phyloP scores from a whole-genome alignment of 1,140 invertebrate species.

The Cephus cinctus region DNA sequence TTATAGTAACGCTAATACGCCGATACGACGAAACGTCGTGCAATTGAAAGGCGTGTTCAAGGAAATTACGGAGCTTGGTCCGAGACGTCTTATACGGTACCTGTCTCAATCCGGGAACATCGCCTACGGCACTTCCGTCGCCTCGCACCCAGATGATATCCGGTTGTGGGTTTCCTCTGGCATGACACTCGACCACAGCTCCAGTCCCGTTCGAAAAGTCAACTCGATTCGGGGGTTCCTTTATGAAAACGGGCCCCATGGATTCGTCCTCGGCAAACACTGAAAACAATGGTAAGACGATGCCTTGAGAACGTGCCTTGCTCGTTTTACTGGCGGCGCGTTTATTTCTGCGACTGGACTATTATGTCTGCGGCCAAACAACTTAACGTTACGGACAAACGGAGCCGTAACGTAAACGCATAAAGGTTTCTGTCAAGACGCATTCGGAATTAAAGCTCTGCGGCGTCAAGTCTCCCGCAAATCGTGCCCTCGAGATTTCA shows the following conservation, averaged over 20 bases:
- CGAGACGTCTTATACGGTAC: conserved; percentile 42
- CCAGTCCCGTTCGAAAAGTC: conserved; percentile 95
- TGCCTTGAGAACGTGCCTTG: neutral
- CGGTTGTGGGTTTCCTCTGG: conserved; percentile 85
- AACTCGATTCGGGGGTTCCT: conserved; percentile 86
- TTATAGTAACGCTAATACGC: too few relatives aligned
- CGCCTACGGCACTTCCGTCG: conserved; percentile 85
- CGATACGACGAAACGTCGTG: too few relatives aligned
- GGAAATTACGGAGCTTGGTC: too few relatives aligned
- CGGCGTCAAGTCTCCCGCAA: neutral
- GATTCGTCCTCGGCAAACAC: conserved; percentile 66
- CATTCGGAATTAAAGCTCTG: neutral
- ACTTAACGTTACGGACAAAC: neutral
- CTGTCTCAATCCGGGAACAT: conserved; percentile 84
- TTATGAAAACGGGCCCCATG: conserved; percentile 86
- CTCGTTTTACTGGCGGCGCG: neutral
- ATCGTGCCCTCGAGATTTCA: too few relatives aligned
- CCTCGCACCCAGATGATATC: conserved; percentile 88
- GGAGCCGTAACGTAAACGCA: neutral
- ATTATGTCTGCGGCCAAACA: neutral
- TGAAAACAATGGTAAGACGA: conserved; percentile 18
- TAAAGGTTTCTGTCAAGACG: neutral
- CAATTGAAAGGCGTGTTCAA: too few relatives aligned
- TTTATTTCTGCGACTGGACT: neutral
- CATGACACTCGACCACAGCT: conserved; percentile 88